These are phyloP conservation scores for Physeter macrocephalus DNA, from an alignment of 2,113 vertebrate species.

Conservation along the genomic window DNA sequence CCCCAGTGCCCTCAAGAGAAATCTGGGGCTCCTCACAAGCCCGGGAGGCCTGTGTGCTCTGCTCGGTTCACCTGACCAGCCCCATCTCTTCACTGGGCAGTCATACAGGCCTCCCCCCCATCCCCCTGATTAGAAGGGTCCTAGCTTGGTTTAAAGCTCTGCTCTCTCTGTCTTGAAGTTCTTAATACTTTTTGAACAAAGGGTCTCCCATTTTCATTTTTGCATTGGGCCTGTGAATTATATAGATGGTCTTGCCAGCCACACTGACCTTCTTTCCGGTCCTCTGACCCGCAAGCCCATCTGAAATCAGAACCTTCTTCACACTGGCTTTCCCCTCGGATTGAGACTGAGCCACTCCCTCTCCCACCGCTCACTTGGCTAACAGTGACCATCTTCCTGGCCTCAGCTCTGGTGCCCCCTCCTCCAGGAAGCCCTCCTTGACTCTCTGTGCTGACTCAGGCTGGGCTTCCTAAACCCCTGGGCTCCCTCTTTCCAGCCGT, in stretches of 20 bases:
- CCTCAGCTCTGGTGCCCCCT: background rate
- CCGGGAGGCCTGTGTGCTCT: background rate
- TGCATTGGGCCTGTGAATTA: background rate
- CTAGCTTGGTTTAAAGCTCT: background rate
- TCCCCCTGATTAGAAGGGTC: background rate
- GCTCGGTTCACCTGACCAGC: too few relatives aligned
- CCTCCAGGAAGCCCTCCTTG: slow-evolving; percentile 11
- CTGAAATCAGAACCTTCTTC: background rate
- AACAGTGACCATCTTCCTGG: background rate
- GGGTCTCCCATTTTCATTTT: background rate
- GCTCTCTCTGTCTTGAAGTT: background rate
- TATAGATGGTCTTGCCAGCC: background rate
- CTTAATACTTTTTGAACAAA: background rate
- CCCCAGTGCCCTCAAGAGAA: background rate
- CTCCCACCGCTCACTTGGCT: background rate
- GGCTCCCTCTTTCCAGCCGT: background rate
- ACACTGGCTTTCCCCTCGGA: background rate
- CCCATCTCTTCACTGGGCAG: background rate
- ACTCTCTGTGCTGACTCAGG: background rate
- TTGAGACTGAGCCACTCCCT: background rate
- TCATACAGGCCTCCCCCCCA: background rate
- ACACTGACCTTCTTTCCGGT: background rate
- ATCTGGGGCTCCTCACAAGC: background rate
- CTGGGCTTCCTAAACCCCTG: background rate
- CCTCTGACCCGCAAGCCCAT: background rate